Conservation (phyloP, 2,113 vertebrate genomes). For the Trichechus manatus region DNA sequence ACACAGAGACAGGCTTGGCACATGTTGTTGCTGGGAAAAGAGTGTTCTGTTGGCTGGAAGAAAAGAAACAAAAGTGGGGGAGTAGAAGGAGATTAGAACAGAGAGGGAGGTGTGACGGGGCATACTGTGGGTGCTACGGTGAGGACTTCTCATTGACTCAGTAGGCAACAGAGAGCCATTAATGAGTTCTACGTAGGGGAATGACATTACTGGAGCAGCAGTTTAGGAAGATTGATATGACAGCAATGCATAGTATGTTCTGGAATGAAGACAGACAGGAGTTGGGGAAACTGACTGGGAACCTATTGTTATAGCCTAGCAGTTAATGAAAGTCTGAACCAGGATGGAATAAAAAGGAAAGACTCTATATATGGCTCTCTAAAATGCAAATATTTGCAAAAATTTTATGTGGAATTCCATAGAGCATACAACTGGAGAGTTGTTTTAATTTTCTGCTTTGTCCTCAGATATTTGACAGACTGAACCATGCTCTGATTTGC, state of each 20-base stretch:
- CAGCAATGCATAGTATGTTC: neutral
- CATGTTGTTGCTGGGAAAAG: neutral
- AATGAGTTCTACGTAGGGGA: neutral
- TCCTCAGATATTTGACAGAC: neutral
- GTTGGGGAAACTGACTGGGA: neutral
- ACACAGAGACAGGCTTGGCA: neutral
- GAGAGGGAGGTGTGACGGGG: neutral
- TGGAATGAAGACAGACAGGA: neutral
- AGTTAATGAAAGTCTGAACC: constrained; percentile 28
- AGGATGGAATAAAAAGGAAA: constrained; percentile 31
- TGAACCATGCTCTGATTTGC: neutral
- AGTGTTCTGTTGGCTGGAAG: neutral
- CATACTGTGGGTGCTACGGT: neutral
- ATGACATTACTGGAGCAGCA: neutral
- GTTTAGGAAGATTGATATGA: constrained; percentile 6
- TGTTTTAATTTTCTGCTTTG: neutral
- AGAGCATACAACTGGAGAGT: neutral
- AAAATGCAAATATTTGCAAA: neutral
- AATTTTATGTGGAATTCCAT: neutral
- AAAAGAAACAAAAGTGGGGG: neutral
- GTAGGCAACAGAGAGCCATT: neutral
- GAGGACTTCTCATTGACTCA: neutral
- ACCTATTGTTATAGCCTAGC: neutral
- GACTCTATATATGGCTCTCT: neutral
- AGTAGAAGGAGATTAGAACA: neutral